A percentile compares a stretch with the other conserved stretches of the same genome.
These are phyloP conservation scores for Octomys mimax DNA, from an alignment of 2,797 vertebrate species.

Conservation along the genomic window DNA sequence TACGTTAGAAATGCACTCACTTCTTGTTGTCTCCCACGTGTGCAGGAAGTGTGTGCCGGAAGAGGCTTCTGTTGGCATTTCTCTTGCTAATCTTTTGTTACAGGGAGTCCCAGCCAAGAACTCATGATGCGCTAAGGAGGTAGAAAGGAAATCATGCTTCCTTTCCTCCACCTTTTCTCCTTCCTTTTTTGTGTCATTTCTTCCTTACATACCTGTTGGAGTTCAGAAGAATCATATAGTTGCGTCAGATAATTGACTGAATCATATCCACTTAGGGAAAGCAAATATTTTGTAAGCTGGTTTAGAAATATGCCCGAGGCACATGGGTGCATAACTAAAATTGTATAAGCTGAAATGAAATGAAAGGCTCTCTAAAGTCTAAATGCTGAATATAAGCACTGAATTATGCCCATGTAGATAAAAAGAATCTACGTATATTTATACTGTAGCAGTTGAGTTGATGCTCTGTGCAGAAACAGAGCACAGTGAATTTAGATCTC, in stretches of 20 bases:
- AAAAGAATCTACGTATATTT: conserved; percentile 20
- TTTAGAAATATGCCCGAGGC: background rate
- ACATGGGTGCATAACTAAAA: conserved; percentile 39
- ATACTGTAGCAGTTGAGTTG: background rate
- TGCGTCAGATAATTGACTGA: conserved; percentile 41
- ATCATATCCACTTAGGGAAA: background rate
- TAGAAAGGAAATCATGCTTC: background rate
- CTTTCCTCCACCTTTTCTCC: background rate
- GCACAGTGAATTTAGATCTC: conserved; percentile 41
- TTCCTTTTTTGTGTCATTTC: background rate
- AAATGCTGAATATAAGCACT: conserved; percentile 66
- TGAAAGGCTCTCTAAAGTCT: conserved; percentile 48
- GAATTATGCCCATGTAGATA: conserved; percentile 12
- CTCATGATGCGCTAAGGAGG: background rate
- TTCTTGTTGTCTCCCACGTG: background rate
- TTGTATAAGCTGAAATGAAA: conserved; percentile 59
- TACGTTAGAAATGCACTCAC: background rate
- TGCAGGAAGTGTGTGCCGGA: background rate
- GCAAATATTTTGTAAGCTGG: background rate
- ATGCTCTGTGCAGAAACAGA: conserved; percentile 22
- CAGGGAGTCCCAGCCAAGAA: background rate
- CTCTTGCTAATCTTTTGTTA: background rate
- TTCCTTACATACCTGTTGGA: background rate
- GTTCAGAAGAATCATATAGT: conserved; percentile 31
- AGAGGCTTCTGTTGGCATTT: background rate